Base-by-base conservation (phyloP, 2,113 vertebrate genomes). In the Hypanus sabinus region DNA sequence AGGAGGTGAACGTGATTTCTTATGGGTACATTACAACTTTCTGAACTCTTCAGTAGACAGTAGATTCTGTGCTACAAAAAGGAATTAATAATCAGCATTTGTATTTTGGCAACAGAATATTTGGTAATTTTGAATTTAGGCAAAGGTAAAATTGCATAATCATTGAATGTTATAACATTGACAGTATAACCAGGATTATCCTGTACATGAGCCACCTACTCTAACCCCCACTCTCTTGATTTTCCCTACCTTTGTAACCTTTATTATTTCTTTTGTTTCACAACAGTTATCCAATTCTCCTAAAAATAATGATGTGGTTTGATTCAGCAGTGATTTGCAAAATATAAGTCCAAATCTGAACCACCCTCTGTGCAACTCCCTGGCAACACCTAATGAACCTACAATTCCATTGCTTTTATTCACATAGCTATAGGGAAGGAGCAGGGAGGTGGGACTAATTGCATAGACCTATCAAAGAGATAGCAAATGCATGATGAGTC, bases 1-100 rank as follows among this genome's bases (percentile, higher is more conserved):
- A 73, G 55, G 55, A 55, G 70, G 68, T 55, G 38, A 73, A 73
- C 71, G 30, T 55, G 36, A 93, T 93, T 93, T 73, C 68, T 93
- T 93, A 5, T 93, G 46, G 91, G 70, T 38, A 30, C n/a, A 55
- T 75, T 93, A 46, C 91, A 93, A 93, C 36, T 73, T 93, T 93
- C 68, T 93, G 91, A 70, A 71, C 38, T 55, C 22, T 93, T 93
- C 22, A 46, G 22, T 36, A 92, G 91, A 73, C 70, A 93, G 38
- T 38, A 30, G 73, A 93, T 75, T 22, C 2, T 75, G 46, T 27
- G 70, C 70, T 73, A 70, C 70, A 73, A 70, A 93, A 93, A 55
- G 18, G 46, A 11, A 38, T 65, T 73, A 5, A 55, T 75, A 73
- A 55, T 93, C 33, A 55, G 55, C 68, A 18, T 22, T 3, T 55